Evolutionary conservation across 2,888 invertebrate genomes (phyloP), one percentile per base, ranked within the genome.

Genomic region (Ophonus ardosiacus): DNA sequence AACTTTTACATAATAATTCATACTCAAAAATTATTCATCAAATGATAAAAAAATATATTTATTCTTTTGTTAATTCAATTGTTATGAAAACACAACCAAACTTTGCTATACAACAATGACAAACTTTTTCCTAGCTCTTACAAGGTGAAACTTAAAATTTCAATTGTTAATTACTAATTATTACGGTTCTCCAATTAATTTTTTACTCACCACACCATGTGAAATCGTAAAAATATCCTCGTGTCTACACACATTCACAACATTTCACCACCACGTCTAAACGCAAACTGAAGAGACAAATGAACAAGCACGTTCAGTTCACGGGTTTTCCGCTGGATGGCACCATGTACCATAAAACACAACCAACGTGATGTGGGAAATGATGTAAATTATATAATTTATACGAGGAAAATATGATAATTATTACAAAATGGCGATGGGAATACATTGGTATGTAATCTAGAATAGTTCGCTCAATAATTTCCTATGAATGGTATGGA

Each of bases 211-310:
- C 68, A 68, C 13, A 24, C 18, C 81, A 81, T 81, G 51, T 68
- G 81, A 68, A 71, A 68, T 81, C 81, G 81, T 68, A 81, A 68
- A 10, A 68, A 24, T 81, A 81, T 56, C 81, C 81, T 81, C 68
- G 68, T 81, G 81, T 68, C n/a, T 61, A 61, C 21, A 21, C 81
- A 68, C 81, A 81, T 17, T 21, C 81, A 81, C 57, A 24, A 81
- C 76, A 84, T 57, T 40, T 40, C 84, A 84, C 59, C n/a, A 21
- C 31, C 24, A 17, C 63, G 43, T 13, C 38, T 56, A 43, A 17
- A 18, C 78, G 84, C 84, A 65, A 84, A 84, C 78, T 84, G 83
- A 61, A 40, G 76, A 74, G 74, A 74, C 61, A 81, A 15, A 24
- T 24, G 68, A 61, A n/a, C 57, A 17, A 31, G 59, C 59, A 0